These are phyloP conservation scores for Gasteruption jaculator DNA, from an alignment of 2,888 invertebrate species.

Conservation along the genomic window DNA sequence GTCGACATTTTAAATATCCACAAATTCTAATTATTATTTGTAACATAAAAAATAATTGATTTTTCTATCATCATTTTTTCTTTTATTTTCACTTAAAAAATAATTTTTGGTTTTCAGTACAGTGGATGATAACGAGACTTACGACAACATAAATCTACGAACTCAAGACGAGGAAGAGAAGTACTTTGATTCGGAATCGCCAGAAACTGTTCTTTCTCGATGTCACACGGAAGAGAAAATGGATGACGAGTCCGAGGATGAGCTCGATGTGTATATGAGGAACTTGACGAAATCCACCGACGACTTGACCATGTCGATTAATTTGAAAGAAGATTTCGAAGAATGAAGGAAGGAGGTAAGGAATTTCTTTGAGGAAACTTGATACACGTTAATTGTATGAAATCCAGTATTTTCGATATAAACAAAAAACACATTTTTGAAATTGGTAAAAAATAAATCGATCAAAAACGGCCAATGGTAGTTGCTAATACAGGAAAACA, in stretches of 20 bases:
- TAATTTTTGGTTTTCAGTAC: constrained; percentile 47
- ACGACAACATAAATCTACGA: constrained; percentile 70
- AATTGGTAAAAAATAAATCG: too few relatives aligned
- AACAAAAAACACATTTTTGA: too few relatives aligned
- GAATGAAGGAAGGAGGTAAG: too few relatives aligned
- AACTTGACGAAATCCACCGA: too few relatives aligned
- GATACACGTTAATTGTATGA: too few relatives aligned
- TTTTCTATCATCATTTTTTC: background rate
- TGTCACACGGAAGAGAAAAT: constrained; percentile 24
- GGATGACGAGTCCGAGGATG: constrained; percentile 55
- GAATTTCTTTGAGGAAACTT: too few relatives aligned
- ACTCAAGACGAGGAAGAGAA: constrained; percentile 83
- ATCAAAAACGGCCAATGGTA: too few relatives aligned
- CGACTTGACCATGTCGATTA: too few relatives aligned
- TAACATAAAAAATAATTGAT: constrained; percentile 1
- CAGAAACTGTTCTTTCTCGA: constrained; percentile 51
- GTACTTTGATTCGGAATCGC: constrained; percentile 83
- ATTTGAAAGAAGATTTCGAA: too few relatives aligned
- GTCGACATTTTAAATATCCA: background rate
- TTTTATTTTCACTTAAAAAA: constrained; percentile 7
- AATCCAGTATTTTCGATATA: too few relatives aligned
- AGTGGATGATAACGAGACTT: constrained; percentile 77
- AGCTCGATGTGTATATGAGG: constrained; percentile 74
- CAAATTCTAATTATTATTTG: constrained; percentile 2
- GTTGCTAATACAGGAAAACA: too few relatives aligned